Evolutionary conservation across 1,140 invertebrate species (phyloP).

Genomic region (Drosophila nigromelanica): DNA sequence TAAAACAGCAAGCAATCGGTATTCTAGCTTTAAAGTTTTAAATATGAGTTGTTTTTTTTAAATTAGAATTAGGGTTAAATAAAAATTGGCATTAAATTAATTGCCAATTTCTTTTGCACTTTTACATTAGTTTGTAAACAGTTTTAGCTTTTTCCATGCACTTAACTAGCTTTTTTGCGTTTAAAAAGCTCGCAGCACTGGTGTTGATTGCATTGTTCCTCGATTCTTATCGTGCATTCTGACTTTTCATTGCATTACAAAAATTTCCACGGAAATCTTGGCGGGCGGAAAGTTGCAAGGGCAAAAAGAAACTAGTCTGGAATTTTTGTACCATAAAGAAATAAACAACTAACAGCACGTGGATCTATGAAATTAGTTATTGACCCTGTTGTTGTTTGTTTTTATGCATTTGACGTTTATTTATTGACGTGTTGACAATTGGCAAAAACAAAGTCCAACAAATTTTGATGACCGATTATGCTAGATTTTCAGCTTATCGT

Average conservation of each 20-base stretch:
- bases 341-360: slow-evolving; percentile 13
- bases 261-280: slow-evolving; percentile 9
- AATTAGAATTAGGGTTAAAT: too few species aligned
- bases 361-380: background rate
- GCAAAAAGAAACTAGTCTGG: slow-evolving; percentile 9
- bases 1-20: too few species aligned
- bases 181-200: background rate
- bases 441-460: slow-evolving; percentile 8
- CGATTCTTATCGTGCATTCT: background rate
- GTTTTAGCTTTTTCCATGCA: too few species aligned
- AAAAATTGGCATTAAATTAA: too few species aligned
- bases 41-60: too few species aligned
- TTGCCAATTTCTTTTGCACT: too few species aligned
- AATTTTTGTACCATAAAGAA: background rate
- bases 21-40: too few species aligned
- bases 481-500: slow-evolving; percentile 25
- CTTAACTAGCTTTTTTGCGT: too few species aligned
- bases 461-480: slow-evolving; percentile 34
- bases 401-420: slow-evolving; percentile 10
- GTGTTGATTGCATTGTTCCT: background rate
- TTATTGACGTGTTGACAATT: slow-evolving; percentile 36
- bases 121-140: too few species aligned
- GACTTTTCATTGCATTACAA: slow-evolving; percentile 8
- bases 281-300: slow-evolving; percentile 7
- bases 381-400: background rate